phyloP scores from a whole-genome alignment of 2,797 vertebrate genomes.

The Alca torda region DNA sequence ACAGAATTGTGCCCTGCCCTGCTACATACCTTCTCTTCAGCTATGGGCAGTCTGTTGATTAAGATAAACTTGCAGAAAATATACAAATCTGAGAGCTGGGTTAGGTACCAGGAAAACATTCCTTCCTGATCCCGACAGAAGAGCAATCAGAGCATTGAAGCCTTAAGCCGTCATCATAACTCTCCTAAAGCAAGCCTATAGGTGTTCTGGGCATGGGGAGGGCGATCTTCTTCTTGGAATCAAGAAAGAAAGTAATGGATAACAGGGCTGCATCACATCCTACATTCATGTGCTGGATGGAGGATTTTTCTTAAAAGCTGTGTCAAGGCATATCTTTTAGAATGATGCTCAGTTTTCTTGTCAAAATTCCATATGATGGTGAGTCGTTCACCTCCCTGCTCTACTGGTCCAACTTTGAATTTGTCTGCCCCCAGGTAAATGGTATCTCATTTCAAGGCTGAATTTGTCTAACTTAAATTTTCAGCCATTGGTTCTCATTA shows the following conservation, averaged over 20 bases:
- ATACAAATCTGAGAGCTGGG: not conserved
- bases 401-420: not conserved
- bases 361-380: not conserved
- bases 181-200: not conserved
- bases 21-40: not conserved
- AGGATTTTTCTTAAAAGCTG: not conserved
- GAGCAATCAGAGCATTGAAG: not conserved
- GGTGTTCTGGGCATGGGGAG: not conserved
- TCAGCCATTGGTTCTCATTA: not conserved
- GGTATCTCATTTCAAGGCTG: not conserved
- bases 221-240: not conserved
- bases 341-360: not conserved
- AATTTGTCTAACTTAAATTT: not conserved
- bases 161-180: not conserved
- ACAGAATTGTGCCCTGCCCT: not conserved
- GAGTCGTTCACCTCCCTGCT: not conserved
- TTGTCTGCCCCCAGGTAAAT: not conserved
- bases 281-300: not conserved
- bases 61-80: not conserved
- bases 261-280: not conserved
- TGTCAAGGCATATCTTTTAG: not conserved
- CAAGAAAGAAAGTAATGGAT: not conserved
- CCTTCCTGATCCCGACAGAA: not conserved
- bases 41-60: not conserved
- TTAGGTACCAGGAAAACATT: not conserved